Conservation (phyloP, 2,797 vertebrate genomes). For the Danio choprae region DNA sequence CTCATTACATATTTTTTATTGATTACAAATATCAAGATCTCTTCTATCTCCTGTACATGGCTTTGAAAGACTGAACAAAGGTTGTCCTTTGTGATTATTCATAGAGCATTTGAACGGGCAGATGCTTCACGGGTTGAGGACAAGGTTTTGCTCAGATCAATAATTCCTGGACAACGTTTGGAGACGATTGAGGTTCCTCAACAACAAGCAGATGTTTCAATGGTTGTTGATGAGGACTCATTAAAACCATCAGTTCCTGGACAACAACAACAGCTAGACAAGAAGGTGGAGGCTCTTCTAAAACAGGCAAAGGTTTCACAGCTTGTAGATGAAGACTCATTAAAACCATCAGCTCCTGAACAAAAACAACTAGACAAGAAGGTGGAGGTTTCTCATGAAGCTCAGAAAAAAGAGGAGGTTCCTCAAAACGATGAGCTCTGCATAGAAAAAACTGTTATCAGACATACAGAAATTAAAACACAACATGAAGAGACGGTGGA, state of each 20-base stretch:
- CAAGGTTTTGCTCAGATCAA: neutral
- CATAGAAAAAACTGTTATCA: neutral
- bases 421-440: neutral
- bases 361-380: constrained; percentile 8
- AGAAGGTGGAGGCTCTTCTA: constrained; percentile 3
- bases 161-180: neutral
- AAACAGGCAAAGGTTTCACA: neutral
- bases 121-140: neutral
- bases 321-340: neutral
- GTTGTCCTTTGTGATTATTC: neutral
- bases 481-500: constrained; percentile 23
- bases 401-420: neutral
- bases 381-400: neutral
- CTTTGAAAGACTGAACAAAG: neutral
- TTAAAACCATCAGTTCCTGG: neutral
- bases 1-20: neutral
- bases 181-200: neutral
- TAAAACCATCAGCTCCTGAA: neutral
- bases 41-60: neutral
- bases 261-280: neutral
- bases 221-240: neutral
- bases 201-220: neutral
- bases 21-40: neutral
- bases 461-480: constrained; percentile 11
- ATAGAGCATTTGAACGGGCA: constrained; percentile 11